Base-by-base conservation (phyloP, 2,888 invertebrate species). In the Leucoptera coffeella region DNA sequence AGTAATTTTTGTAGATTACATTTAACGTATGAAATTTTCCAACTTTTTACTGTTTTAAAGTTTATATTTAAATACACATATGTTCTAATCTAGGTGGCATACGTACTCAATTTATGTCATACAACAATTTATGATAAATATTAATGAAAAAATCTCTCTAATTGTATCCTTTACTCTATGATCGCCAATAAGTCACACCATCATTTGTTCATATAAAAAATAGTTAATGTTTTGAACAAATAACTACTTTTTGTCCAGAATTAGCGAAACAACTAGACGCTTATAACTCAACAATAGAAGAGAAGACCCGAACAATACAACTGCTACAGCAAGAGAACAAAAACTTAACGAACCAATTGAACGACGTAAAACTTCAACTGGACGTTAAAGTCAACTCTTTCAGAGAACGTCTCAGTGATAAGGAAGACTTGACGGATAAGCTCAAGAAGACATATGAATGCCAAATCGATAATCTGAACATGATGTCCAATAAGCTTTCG, bases 341-440 rank as follows among this genome's bases (percentile, higher is more conserved):
- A 30, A 38, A 45, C 8, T 45, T 59, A 4, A 41, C 39, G 11
- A 43, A 43, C 22, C 48, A 55, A 28, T 35, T 58, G 15, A 49
- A 45, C n/a, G 43, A 51, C 15, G 45, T 54, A 0, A 58, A 52
- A 39, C 30, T 49, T 9, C 51, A 59, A 32, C 35, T 59, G 9
- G 56, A 60, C 24, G 30, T 47, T 1, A 57, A 57, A 42, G 54
- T 58, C 1, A 50, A 56, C 28, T 58, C 59, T 2, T 32, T 59
- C 4, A 50, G 54, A 28, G 59, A 57, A 26, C 59, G 53, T 40
- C 40, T 57, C 0, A 38, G 46, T 17, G 54, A 56, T 19, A 60
- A 52, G 29, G 56, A 53, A 32, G 38, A 45, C 32, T 36, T 59
- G 23, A 53, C 57, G 0, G 57, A 59, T 2, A 53, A 55, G 34